Evolutionary conservation across 2,113 vertebrate species (phyloP).

Genomic region (Pelodiscus sinensis): DNA sequence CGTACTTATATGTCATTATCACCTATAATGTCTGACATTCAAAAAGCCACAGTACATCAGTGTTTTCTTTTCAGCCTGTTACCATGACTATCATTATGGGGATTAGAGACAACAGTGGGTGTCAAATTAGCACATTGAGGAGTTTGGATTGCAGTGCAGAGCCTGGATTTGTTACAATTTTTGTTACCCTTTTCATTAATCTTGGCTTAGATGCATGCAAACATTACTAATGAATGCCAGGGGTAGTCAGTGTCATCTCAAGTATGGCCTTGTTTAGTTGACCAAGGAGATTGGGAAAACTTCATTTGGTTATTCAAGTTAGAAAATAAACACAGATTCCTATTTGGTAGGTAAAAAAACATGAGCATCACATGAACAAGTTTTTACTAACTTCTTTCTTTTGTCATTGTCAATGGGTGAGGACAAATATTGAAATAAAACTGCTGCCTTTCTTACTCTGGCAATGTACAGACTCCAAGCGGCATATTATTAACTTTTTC

Average conservation of each 20-base stretch:
- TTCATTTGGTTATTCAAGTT: background rate
- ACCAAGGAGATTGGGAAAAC: background rate
- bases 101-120: background rate
- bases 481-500: background rate
- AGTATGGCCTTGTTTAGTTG: background rate
- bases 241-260: fast-evolving
- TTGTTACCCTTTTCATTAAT: fast-evolving
- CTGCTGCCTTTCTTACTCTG: background rate
- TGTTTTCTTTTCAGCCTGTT: background rate
- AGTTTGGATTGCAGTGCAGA: background rate
- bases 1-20: background rate
- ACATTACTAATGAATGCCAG: fast-evolving
- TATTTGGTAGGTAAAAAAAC: background rate
- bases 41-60: background rate
- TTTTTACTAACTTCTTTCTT: background rate
- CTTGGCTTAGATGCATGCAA: fast-evolving
- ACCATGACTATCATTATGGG: background rate
- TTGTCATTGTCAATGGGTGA: background rate
- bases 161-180: background rate
- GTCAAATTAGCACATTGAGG: fast-evolving
- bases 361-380: background rate
- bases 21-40: background rate
- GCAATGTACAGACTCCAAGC: background rate
- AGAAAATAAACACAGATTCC: slow-evolving; percentile 31
- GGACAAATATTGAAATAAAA: background rate